Evolutionary conservation across 2,113 vertebrate genomes (phyloP), one percentile per base, ranked within the genome.

Genomic region (Ariopsis seemanni): DNA sequence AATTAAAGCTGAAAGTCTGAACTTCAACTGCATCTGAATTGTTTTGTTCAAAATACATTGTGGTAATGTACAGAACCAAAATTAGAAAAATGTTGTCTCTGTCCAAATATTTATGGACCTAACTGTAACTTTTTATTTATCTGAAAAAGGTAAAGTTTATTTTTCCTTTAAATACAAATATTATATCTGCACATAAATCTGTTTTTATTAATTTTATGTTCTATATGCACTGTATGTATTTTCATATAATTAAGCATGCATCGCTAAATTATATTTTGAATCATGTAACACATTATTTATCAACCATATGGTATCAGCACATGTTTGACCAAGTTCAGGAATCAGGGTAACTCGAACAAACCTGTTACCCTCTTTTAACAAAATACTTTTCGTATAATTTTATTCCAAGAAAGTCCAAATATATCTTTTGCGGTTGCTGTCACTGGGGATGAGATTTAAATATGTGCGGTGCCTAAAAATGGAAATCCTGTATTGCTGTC

Each of bases 331-430:
- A n/a, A 62, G 75, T 71, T 77, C 53, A 86, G 88, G 52, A 87
- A 83, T 90, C 83, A 89, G 57, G 90, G 82, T 90, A 85, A 87
- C 74, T 78, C 20, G 55, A 89, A 78, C 11, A 58, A 86, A 84
- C 82, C 58, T 69, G 78, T 22, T 71, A 84, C 82, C 34, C 60
- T 82, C 18, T 83, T 83, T 83, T 86, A 62, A 86, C 75, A 72
- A 88, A 90, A 88, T 88, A 82, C 88, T 85, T 84, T 83, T 85
- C 87, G 86, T 91, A 91, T 90, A 85, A 88, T 84, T 88, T 91
- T 88, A 90, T 91, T 91, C 88, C 85, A 89, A 91, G 90, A 88
- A 88, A 89, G 89, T 89, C 88, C 90, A 93, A 92, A 92, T 91
- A 91, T 93, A 92, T 89, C 87, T 84, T 63, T 88, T 91, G 91